These are phyloP conservation scores for Chaetura pelagica DNA, from an alignment of 2,113 vertebrate species.

Conservation along the genomic window DNA sequence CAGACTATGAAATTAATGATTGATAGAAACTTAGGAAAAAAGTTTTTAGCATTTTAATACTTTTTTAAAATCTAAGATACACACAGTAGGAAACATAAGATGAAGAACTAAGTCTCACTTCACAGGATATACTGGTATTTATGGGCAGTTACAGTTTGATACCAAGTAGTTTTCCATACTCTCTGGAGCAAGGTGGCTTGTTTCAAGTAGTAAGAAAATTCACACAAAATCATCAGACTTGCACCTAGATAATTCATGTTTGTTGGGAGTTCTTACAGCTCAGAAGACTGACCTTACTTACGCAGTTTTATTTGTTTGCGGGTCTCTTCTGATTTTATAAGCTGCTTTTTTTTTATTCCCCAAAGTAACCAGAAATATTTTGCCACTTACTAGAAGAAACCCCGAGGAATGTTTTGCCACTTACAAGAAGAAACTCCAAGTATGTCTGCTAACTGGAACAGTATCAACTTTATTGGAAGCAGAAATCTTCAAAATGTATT, in stretches of 20 bases:
- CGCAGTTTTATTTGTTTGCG: background rate
- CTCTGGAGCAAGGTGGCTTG: background rate
- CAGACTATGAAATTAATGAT: background rate
- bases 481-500: background rate
- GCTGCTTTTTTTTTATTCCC: background rate
- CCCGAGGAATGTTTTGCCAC: background rate
- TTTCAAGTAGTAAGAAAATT: background rate
- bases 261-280: background rate
- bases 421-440: background rate
- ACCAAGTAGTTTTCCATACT: background rate
- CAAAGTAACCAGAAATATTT: background rate
- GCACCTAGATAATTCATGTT: background rate
- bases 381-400: background rate
- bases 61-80: background rate
- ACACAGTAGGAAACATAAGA: background rate
- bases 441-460: background rate
- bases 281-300: background rate
- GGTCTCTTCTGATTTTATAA: background rate
- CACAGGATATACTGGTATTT: background rate
- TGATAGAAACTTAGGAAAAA: background rate
- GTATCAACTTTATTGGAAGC: background rate
- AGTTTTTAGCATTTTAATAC: background rate
- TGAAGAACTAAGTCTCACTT: background rate
- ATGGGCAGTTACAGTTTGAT: background rate
- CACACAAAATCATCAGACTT: background rate